Conservation (phyloP, 2,888 invertebrate genomes). For the Creontiades dilutus region DNA sequence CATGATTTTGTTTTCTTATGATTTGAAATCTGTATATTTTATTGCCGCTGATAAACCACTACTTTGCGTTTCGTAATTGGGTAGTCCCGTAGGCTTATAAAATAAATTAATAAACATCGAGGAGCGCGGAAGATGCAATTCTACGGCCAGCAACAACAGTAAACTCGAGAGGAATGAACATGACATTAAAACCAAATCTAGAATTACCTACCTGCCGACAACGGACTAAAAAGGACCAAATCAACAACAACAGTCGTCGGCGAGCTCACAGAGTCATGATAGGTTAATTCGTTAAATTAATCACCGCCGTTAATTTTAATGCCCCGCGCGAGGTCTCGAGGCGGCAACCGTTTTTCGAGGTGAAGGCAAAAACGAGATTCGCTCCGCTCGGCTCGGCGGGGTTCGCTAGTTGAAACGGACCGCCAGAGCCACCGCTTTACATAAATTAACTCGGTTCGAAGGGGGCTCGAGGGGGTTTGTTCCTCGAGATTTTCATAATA, state of each 20-base stretch:
- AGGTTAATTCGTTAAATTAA: slow-evolving; percentile 26
- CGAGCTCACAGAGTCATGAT: neutral
- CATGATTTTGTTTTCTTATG: too few species aligned
- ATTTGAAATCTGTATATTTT: too few species aligned
- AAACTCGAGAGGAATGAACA: too few species aligned
- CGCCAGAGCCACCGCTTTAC: slow-evolving; percentile 32
- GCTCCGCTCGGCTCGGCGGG: neutral
- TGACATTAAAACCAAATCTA: too few species aligned
- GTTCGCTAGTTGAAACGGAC: slow-evolving; percentile 34
- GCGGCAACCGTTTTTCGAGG: slow-evolving; percentile 1
- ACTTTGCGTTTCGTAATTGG: too few species aligned
- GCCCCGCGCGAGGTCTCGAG: neutral
- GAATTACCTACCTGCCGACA: neutral
- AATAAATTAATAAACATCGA: too few species aligned
- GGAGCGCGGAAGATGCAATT: too few species aligned
- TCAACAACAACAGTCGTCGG: neutral
- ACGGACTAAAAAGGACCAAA: neutral
- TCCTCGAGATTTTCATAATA: neutral
- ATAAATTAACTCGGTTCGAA: slow-evolving; percentile 21
- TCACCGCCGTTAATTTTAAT: slow-evolving; percentile 28
- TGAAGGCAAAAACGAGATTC: slow-evolving; percentile 27
- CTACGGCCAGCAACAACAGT: too few species aligned
- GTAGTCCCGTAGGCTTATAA: too few species aligned
- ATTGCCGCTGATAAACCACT: too few species aligned
- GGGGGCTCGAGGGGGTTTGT: neutral